These are phyloP conservation scores for Apeltes quadracus DNA, from an alignment of 2,113 vertebrate genomes.

Conservation along the genomic window DNA sequence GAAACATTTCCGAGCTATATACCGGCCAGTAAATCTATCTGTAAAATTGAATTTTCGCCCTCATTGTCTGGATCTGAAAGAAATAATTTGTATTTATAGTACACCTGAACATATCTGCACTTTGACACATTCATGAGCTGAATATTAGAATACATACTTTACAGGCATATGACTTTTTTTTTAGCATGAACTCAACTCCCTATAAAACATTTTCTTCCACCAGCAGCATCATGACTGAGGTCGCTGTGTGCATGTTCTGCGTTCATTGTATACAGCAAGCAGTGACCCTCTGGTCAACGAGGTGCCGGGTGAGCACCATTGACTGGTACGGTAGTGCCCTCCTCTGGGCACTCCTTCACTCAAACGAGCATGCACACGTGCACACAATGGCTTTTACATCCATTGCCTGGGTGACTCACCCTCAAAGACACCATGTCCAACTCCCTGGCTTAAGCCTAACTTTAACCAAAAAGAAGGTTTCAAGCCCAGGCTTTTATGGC, in stretches of 20 bases:
- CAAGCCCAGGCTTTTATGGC: no score
- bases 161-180: neutral
- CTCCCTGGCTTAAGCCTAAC: neutral
- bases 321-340: conserved; percentile 71
- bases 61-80: neutral
- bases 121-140: neutral
- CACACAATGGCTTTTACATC: neutral
- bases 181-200: neutral
- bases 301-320: conserved; percentile 19
- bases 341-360: conserved; percentile 65
- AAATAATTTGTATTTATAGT: no score
- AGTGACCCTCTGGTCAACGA: conserved; percentile 28
- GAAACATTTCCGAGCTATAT: neutral
- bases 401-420: neutral
- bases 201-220: neutral
- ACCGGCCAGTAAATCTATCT: neutral
- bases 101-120: neutral
- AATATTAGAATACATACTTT: neutral
- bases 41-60: neutral
- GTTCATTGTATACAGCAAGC: conserved; percentile 1
- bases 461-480: neutral
- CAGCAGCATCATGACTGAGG: neutral
- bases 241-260: neutral
- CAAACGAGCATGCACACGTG: conserved; percentile 14
- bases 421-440: neutral